Base-by-base conservation (phyloP, 2,888 invertebrate genomes). In the Tineola bisselliella region DNA sequence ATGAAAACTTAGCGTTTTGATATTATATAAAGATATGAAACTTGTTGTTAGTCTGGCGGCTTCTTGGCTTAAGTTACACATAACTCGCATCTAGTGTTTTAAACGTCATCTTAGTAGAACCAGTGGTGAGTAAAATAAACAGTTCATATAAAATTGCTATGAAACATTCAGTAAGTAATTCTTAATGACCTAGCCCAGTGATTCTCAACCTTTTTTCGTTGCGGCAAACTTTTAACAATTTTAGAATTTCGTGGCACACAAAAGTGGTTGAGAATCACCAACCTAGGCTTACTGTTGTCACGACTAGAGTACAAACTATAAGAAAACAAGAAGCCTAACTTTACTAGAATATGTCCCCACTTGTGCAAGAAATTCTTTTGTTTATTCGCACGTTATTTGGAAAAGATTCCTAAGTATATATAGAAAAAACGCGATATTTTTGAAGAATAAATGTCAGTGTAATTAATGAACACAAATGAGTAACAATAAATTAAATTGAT, bases 301-400 rank as follows among this genome's bases (percentile, higher is more conserved):
- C 38, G 38, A 38, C 38, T 38, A 6, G 1, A 12, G 11, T 38
- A 10, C 38, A 12, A n/a, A 38, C 38, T 38, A 38, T 38, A 10
- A 38, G 38, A 38, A 38, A 38, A 38, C 38, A 38, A 38, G 48
- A 10, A 48, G 48, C 5, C 48, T 48, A 48, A 48, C 48, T 48
- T 48, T 48, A 17, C 10, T 17, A 48, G 5, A 48, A 38, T 38
- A 48, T 48, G 48, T 48, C 48, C 48, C 15, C 17, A 17, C 10
- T 48, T 48, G 48, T 6, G 48, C 48, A n/a, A 48, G 48, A 48
- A 48, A 48, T 48, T 48, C 48, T 48, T 48, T 48, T 48, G 15
- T 48, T 17, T 48, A 48, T 48, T 17, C 15, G 15, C 48, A 25
- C 25, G 2, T 25, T 6, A 4, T 25, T 25, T 25, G 4, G 2